Conservation (phyloP, 2,888 invertebrate genomes). For the Nemotelus nigrinus region DNA sequence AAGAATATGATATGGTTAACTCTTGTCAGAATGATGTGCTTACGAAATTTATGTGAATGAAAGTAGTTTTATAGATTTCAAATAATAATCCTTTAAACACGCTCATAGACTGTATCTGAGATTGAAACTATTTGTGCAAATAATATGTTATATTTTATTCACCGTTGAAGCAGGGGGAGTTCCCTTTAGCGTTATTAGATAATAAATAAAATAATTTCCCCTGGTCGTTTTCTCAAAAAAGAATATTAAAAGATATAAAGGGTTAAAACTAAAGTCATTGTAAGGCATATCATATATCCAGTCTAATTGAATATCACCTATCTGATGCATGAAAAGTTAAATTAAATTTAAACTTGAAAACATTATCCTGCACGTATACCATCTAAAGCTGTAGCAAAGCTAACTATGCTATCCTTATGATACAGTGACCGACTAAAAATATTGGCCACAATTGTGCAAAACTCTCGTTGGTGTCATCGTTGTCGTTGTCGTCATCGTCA, state of each 20-base stretch:
- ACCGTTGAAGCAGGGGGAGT: too few relatives aligned
- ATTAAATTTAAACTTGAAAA: conserved; percentile 31
- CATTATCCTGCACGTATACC: not conserved
- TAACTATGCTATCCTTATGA: not conserved
- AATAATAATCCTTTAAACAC: not conserved
- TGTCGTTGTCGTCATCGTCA: too few relatives aligned
- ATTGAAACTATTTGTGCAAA: too few relatives aligned
- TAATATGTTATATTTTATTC: too few relatives aligned
- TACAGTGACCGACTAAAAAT: not conserved
- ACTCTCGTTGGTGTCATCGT: too few relatives aligned
- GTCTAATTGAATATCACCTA: conserved; percentile 31
- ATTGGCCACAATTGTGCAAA: conserved; percentile 35
- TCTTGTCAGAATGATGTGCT: too few relatives aligned
- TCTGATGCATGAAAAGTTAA: conserved; percentile 28
- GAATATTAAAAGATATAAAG: not conserved
- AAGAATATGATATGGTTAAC: too few relatives aligned
- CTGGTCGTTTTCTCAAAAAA: too few relatives aligned
- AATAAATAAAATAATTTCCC: too few relatives aligned
- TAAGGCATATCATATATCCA: not conserved
- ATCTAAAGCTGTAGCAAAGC: not conserved
- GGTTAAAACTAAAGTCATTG: conserved; percentile 1
- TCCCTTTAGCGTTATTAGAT: too few relatives aligned
- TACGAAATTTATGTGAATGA: too few relatives aligned
- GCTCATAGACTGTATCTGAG: not conserved
- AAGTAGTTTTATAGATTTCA: too few relatives aligned